Evolutionary conservation across 2,113 vertebrate species (phyloP).

Genomic region (Phaetusa simplex): DNA sequence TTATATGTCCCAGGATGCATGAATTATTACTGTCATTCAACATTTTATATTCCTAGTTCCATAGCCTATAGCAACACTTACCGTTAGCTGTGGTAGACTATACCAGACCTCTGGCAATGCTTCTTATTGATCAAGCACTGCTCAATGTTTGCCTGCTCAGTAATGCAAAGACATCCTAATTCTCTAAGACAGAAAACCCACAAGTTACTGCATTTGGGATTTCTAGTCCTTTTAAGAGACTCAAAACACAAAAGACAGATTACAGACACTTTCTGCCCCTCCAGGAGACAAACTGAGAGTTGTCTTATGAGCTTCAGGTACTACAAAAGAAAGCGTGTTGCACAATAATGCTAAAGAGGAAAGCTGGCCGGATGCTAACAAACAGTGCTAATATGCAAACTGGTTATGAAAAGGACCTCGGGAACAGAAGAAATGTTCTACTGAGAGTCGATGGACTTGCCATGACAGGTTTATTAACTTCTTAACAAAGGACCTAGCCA

Average conservation of each 20-base stretch:
- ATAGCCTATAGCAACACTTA: slow-evolving; percentile 68
- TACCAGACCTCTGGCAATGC: slow-evolving; percentile 54
- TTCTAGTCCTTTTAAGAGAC: slow-evolving; percentile 28
- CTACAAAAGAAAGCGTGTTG: background rate
- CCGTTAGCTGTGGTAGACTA: slow-evolving; percentile 15
- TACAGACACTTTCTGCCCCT: background rate
- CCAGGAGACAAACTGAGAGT: background rate
- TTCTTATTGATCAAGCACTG: slow-evolving; percentile 60
- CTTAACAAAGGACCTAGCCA: background rate
- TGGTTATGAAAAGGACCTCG: background rate
- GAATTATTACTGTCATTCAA: slow-evolving; percentile 72
- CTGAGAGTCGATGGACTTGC: background rate
- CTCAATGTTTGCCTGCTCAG: slow-evolving; percentile 44
- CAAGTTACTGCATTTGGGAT: background rate
- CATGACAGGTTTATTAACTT: background rate
- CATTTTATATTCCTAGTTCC: slow-evolving; percentile 66
- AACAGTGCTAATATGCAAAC: background rate
- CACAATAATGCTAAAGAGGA: background rate
- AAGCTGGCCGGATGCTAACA: background rate
- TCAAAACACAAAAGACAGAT: background rate
- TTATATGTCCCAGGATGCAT: slow-evolving; percentile 70
- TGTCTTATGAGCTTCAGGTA: background rate
- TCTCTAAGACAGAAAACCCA: slow-evolving; percentile 43
- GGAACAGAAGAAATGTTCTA: background rate
- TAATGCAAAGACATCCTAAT: slow-evolving; percentile 67